Base-by-base conservation (phyloP, 1,140 invertebrate species). In the Habropoda laboriosa region DNA sequence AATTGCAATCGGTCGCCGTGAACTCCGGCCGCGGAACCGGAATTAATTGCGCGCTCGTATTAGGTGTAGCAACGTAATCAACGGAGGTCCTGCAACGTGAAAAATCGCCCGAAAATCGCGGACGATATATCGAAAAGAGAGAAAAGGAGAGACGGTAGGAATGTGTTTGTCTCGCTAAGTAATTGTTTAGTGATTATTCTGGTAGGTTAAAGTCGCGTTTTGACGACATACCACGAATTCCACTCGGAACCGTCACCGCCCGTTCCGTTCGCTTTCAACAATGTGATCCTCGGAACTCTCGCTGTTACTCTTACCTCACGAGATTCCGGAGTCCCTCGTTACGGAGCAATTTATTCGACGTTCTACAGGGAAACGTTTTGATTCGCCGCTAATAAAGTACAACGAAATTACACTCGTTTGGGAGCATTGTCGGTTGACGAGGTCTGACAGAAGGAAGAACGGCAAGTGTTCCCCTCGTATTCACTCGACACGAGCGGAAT, bases 311-410 rank as follows among this genome's bases (percentile, higher is more conserved):
- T 32, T 32, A 53, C 16, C 66, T 68, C 38, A 27, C 21, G 18
- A 75, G 53, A 74, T 74, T 74, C 35, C n/a, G 16, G 0, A 18
- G 45, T 30, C 30, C 12, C 71, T 60, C 71, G 30, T 72, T 72
- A 45, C 70, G 21, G 6, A 32, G 71, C 45, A 63, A 51, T 51
- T 74, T 64, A 40, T 21, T 64, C 42, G 5, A 18, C 47, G 42
- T 27, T 32, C 32, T 32, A 12, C 16, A 30, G 40, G 18, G 21
- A 55, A 77, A 68, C 40, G 35, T 57, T 68, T 74, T 40, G 47
- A 74, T 66, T 68, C 38, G 38, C n/a, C 53, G 38, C 2, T 77
- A 67, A 68, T 57, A 47, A 68, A 68, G 27, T 16, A 68, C 51
- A 35, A 27, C 21, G 21, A 51, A 53, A 68, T 77, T 77, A 42